Evolutionary conservation across 2,113 vertebrate genomes (phyloP), one percentile per base, ranked within the genome.

Genomic region (Sturnus vulgaris): DNA sequence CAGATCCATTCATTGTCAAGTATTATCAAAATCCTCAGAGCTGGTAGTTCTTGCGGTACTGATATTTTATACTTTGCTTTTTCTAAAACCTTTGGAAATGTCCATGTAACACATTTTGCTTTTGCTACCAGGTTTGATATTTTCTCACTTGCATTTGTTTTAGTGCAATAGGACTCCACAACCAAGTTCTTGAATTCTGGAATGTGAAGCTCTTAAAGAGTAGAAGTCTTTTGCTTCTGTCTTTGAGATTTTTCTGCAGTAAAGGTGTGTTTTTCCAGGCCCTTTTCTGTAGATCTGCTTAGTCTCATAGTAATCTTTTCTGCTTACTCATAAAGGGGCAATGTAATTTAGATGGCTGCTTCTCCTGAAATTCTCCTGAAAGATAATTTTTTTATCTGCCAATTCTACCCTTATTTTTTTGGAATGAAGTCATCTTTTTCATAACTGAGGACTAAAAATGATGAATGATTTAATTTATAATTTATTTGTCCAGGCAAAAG

Each of bases 241-340:
- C 94, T 97, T 72, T 93, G 94, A 52, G 81, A 86, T 82, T 98
- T 94, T 95, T 11, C 52, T 93, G 47, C 79, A 90, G 92, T 91
- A 92, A 75, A 86, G 89, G 61, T 97, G 95, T 95, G 82, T 33
- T 97, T 86, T 96, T 96, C 89, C 96, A 90, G 64, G 56, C 24
- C 37, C 79, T 92, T 87, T 87, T 46, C 88, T 77, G 35, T 81
- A 72, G 71, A 71, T 66, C 64, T 92, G 70, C 81, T 87, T 95
- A 92, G 82, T 52, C 47, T 89, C 50, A 87, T 57, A 81, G 86
- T 87, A 95, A 86, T 95, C 40, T 91, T 93, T 97, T 91, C 49
- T 94, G 83, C 95, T 95, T 95, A 93, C 91, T 94, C 93, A 88
- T 87, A 88, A 92, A 93, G 44, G 40, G 63, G 30, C 68, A 94